phyloP scores from a whole-genome alignment of 1,140 invertebrate species.

The Bombus sylvicola region DNA sequence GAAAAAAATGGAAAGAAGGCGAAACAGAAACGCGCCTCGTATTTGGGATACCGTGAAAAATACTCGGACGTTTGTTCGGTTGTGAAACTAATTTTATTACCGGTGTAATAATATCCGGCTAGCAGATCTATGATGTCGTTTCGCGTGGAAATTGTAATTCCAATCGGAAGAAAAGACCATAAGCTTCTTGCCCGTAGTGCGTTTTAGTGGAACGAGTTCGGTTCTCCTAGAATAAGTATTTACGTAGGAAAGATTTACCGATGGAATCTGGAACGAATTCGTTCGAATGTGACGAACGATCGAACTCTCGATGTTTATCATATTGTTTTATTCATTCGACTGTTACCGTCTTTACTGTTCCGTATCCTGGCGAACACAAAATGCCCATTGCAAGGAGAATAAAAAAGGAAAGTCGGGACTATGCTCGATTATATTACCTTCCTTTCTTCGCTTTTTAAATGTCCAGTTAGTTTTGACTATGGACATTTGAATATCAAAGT shows the following conservation, averaged over 20 bases:
- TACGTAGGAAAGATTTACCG: slow-evolving; percentile 42
- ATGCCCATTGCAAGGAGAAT: slow-evolving; percentile 19
- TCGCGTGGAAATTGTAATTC: slow-evolving; percentile 36
- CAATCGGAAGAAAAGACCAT: slow-evolving; percentile 40
- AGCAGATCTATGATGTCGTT: not conserved
- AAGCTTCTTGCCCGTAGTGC: slow-evolving; percentile 23
- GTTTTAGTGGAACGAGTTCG: slow-evolving; percentile 51
- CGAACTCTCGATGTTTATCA: slow-evolving; percentile 61
- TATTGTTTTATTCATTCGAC: slow-evolving; percentile 66
- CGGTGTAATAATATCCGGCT: slow-evolving; percentile 24
- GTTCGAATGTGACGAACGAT: slow-evolving; percentile 64
- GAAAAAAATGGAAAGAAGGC: not conserved
- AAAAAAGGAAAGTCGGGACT: slow-evolving; percentile 17
- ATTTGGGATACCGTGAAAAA: slow-evolving; percentile 23
- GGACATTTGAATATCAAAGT: not conserved
- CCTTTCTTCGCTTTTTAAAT: not conserved
- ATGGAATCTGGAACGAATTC: slow-evolving; percentile 60
- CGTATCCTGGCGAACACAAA: slow-evolving; percentile 37
- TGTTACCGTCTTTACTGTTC: slow-evolving; percentile 58
- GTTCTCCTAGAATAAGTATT: slow-evolving; percentile 40
- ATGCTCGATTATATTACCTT: not conserved
- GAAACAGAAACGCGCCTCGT: not conserved
- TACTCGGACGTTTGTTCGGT: slow-evolving; percentile 2
- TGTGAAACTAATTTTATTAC: slow-evolving; percentile 60
- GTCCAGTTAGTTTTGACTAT: not conserved